A percentile compares a stretch with the other conserved stretches of the same genome.
Evolutionary conservation across 1,140 invertebrate genomes (phyloP).

Genomic region (Drosophila orena): DNA sequence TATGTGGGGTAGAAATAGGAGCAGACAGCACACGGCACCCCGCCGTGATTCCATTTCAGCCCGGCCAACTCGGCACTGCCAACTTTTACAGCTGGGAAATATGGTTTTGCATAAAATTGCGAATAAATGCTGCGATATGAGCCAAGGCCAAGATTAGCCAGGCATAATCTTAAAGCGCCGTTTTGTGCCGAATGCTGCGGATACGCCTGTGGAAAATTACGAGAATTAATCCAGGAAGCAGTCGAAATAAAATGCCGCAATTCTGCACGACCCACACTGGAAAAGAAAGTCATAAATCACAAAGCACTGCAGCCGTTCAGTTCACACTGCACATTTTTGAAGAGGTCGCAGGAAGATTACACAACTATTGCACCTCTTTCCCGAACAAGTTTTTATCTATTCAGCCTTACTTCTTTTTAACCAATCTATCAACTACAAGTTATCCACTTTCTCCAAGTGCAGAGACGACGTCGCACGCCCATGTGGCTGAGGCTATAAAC

Average conservation of each 20-base stretch:
- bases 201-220: conserved; percentile 43
- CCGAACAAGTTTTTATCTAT: too few relatives aligned
- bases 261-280: conserved; percentile 20
- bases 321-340: too few relatives aligned
- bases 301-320: background rate
- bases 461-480: conserved; percentile 8
- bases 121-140: conserved; percentile 54
- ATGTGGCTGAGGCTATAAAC: conserved; percentile 58
- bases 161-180: conserved; percentile 55
- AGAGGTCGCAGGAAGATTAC: too few relatives aligned
- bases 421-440: background rate
- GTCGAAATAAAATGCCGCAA: conserved; percentile 46
- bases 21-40: conserved; percentile 52
- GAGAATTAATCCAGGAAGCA: conserved; percentile 42
- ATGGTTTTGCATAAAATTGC: conserved; percentile 78
- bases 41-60: conserved; percentile 77
- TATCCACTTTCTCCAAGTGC: conserved; percentile 5
- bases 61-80: conserved; percentile 17
- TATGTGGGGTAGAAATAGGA: conserved; percentile 51
- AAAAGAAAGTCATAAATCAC: background rate
- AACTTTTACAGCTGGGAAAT: conserved; percentile 66
- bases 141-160: conserved; percentile 65
- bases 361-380: too few relatives aligned
- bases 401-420: too few relatives aligned
- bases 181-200: conserved; percentile 45